Conservation (phyloP, 1,140 invertebrate species). For the Bicyclus anynana region DNA sequence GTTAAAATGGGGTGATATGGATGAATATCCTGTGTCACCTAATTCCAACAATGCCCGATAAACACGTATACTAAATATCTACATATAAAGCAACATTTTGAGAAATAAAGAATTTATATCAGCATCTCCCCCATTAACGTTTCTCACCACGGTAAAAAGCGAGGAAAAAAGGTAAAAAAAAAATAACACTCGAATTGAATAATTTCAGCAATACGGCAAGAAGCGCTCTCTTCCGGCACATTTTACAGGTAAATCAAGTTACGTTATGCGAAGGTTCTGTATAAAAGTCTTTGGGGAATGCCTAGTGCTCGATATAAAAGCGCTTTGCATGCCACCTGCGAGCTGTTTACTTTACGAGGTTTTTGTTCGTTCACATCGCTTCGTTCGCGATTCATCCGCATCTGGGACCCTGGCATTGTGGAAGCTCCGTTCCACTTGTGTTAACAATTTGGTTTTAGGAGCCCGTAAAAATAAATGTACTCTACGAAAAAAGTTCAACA, state of each 20-base stretch:
- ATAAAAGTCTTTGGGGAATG: conserved; percentile 24
- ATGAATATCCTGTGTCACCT: no score
- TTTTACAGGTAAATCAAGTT: conserved; percentile 21
- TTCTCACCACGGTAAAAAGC: not conserved
- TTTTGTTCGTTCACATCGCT: conserved; percentile 29
- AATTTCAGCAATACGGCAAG: conserved; percentile 1
- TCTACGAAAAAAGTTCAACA: no score
- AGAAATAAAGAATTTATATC: no score
- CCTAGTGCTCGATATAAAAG: conserved; percentile 25
- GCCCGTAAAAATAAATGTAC: no score
- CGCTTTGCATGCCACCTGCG: conserved; percentile 42
- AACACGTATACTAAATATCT: no score
- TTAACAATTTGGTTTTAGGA: not conserved
- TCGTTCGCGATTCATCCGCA: conserved; percentile 15
- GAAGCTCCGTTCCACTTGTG: not conserved
- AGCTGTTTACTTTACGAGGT: conserved; percentile 36
- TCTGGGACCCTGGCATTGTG: conserved; percentile 15
- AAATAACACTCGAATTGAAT: not conserved
- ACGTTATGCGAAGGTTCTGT: conserved; percentile 16
- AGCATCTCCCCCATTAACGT: no score
- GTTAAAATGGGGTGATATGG: no score
- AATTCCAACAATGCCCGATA: no score
- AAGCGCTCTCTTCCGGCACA: conserved; percentile 13
- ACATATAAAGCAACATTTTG: no score
- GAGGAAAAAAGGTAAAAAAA: not conserved